phyloP scores from a whole-genome alignment of 2,888 invertebrate genomes.

The Caenorhabditis macrosperma region DNA sequence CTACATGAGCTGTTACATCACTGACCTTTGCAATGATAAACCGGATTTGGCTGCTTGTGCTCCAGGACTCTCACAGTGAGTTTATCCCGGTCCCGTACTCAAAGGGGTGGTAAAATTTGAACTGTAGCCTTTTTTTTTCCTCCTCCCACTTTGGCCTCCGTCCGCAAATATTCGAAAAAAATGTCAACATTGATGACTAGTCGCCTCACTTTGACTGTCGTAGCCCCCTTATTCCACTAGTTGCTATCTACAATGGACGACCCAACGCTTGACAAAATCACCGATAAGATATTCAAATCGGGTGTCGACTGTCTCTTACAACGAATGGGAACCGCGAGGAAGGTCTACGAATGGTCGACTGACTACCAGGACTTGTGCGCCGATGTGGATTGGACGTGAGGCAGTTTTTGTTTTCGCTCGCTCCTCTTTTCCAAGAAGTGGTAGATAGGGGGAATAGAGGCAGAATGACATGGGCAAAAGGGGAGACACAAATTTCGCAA shows the following conservation, averaged over 20 bases:
- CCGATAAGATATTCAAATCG: slow-evolving; percentile 57
- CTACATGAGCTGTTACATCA: slow-evolving; percentile 68
- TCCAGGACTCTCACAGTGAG: slow-evolving; percentile 66
- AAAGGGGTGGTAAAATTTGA: slow-evolving; percentile 11
- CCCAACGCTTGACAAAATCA: slow-evolving; percentile 47
- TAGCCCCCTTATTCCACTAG: background rate
- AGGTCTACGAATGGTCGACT: slow-evolving; percentile 62
- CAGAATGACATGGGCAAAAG: slow-evolving; percentile 10
- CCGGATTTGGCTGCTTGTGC: slow-evolving; percentile 67
- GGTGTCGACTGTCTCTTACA: slow-evolving; percentile 64
- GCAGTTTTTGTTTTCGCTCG: slow-evolving; percentile 21
- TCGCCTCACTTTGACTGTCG: background rate
- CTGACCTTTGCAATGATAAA: slow-evolving; percentile 68
- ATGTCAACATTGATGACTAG: slow-evolving; percentile 40
- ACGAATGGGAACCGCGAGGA: slow-evolving; percentile 51
- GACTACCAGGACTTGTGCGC: slow-evolving; percentile 55
- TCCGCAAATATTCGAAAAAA: slow-evolving; percentile 17
- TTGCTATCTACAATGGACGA: slow-evolving; percentile 52
- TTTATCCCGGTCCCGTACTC: slow-evolving; percentile 2
- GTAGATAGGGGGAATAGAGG: no score
- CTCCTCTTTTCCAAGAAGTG: background rate
- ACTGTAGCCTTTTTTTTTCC: background rate
- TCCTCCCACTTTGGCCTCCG: background rate
- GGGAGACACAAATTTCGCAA: slow-evolving; percentile 51
- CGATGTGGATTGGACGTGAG: slow-evolving; percentile 65